Evolutionary conservation across 2,888 invertebrate genomes (phyloP).

Genomic region (Tenodera sinensis): DNA sequence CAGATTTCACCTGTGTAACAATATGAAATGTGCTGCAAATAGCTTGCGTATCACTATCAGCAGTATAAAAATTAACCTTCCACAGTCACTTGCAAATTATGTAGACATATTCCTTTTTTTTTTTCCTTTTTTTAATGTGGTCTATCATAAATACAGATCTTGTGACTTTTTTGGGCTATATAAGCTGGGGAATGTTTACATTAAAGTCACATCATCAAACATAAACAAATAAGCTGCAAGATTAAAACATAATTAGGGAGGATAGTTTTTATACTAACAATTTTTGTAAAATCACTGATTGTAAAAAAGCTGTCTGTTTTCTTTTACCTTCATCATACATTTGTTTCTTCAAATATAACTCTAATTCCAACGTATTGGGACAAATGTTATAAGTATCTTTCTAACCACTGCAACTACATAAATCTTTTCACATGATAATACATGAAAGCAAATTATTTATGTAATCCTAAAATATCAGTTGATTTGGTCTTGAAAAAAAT

Average conservation of each 20-base stretch:
- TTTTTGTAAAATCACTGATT: background rate
- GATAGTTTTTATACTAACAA: background rate
- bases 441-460: background rate
- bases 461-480: slow-evolving; percentile 2
- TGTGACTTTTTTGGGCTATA: background rate
- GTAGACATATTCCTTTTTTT: background rate
- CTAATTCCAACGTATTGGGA: background rate
- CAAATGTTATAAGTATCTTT: background rate
- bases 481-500: slow-evolving; percentile 16
- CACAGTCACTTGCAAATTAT: background rate
- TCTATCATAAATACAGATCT: background rate
- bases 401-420: slow-evolving; percentile 1
- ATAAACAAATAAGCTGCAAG: background rate
- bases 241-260: background rate
- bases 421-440: background rate
- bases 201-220: background rate
- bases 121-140: background rate
- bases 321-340: background rate
- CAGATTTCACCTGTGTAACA: no score
- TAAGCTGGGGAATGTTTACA: background rate
- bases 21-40: background rate
- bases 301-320: background rate
- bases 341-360: background rate
- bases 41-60: background rate
- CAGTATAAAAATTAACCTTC: background rate